Base-by-base conservation (phyloP, 2,113 vertebrate species). In the Oncorhynchus keta region DNA sequence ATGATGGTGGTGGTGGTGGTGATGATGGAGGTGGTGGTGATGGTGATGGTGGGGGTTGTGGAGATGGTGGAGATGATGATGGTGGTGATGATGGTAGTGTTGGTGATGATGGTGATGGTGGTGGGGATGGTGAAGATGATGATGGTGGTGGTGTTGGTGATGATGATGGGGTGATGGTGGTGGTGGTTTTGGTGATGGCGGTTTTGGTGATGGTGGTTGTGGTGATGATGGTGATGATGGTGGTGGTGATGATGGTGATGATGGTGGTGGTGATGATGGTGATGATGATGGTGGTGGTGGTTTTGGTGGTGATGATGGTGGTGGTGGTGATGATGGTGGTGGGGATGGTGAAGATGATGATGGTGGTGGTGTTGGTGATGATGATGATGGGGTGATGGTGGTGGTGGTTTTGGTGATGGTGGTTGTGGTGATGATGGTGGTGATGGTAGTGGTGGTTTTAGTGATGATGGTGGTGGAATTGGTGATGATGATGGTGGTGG, bases 151-250 rank as follows among this genome's bases (percentile, higher is more conserved):
- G 0, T 30, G 3, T 0, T 30, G 28, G 0, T 30, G 28, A 3
- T 30, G 3, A 0, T 30, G 24, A n/a, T n/a, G n/a, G n/a, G 28
- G 28, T 30, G 3, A 0, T 30, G 30, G 4, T 4, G 30, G 30
- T 30, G 0, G 0, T 30, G 3, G 4, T n/a, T n/a, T n/a, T n/a
- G 4, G 0, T 5, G 30, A 0, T 30, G 30, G 0, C 5, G 4
- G 1, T n/a, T n/a, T n/a, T 30, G 30, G 0, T 30, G 4, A 0
- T 30, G 30, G 0, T 30, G 30, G 0, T 30, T 0, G 4, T 30
- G 4, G 4, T 30, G 4, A 0, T 30, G 4, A 0, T 30, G 30
- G 0, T 30, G 30, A 4, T 30, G 3, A 0, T 30, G 30, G 0
- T 30, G 30, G 0, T 30, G 30, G 4, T 30, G 3, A 0, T 30